phyloP scores from a whole-genome alignment of 1,140 invertebrate genomes.

The Lineus longissimus region DNA sequence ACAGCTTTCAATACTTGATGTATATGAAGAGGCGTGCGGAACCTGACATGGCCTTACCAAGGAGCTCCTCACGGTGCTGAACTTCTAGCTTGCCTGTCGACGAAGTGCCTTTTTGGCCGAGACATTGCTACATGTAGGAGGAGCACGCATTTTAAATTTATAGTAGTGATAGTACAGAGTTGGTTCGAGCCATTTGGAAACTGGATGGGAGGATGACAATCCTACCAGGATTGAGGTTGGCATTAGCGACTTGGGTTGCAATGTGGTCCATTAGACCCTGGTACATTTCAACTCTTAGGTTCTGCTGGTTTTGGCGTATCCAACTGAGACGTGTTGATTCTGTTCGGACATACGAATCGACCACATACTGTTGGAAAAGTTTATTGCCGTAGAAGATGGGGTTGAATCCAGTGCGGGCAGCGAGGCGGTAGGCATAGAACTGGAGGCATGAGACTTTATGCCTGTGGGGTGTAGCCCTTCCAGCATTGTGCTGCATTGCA shows the following conservation, averaged over 20 bases:
- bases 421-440: conserved; percentile 20
- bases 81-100: too few species aligned
- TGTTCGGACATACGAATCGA: conserved; percentile 52
- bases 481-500: too few species aligned
- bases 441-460: conserved; percentile 11
- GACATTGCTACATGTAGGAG: too few species aligned
- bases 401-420: conserved; percentile 17
- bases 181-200: too few species aligned
- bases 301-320: conserved; percentile 31
- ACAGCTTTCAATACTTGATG: too few species aligned
- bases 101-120: too few species aligned
- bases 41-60: too few species aligned
- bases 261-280: conserved; percentile 26
- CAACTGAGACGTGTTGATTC: conserved; percentile 38
- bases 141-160: too few species aligned
- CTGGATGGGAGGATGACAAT: conserved; percentile 51
- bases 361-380: conserved; percentile 51
- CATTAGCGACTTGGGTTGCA: conserved; percentile 18
- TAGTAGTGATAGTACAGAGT: too few species aligned
- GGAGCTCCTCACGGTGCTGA: too few species aligned
- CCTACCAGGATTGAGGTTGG: conserved; percentile 29
- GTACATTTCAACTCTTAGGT: conserved; percentile 29
- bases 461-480: too few species aligned
- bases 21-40: too few species aligned
- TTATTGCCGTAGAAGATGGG: conserved; percentile 38